phyloP scores from a whole-genome alignment of 2,797 vertebrate species.

The Acropternis orthonyx region DNA sequence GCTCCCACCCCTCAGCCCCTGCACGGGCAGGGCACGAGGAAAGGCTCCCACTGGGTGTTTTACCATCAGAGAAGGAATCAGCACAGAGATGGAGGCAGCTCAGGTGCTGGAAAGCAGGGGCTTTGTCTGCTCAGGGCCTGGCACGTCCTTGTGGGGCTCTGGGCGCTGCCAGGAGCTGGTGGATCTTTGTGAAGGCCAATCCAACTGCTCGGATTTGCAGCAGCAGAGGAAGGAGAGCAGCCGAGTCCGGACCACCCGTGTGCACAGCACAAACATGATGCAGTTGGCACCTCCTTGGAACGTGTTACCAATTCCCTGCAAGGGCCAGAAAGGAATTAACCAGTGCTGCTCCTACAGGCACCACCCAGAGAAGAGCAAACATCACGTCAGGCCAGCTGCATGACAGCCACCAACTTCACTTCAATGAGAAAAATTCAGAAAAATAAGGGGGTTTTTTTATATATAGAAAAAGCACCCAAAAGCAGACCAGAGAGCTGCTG shows the following conservation, averaged over 20 bases:
- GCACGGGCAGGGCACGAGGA: neutral
- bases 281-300: constrained; percentile 97
- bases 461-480: neutral
- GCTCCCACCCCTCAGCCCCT: neutral
- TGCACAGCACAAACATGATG: constrained; percentile 91
- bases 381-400: fast-evolving
- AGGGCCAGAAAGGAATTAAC: neutral
- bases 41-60: neutral
- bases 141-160: neutral
- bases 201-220: neutral
- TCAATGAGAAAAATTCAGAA: fast-evolving
- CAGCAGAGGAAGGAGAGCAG: constrained; percentile 78
- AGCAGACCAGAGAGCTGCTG: fast-evolving
- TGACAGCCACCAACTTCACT: fast-evolving
- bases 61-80: neutral
- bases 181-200: neutral
- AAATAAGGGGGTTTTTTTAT: no score
- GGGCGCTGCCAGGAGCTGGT: neutral
- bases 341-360: neutral
- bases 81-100: neutral
- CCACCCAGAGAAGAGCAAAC: neutral
- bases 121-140: neutral
- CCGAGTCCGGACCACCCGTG: constrained; percentile 79
- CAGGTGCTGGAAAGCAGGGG: constrained; percentile 47
- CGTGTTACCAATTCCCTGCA: constrained; percentile 93